A percentile compares a stretch with the other conserved stretches of the same genome.
These are phyloP conservation scores for Agelaius phoeniceus DNA, from an alignment of 2,113 vertebrate genomes.

Conservation along the genomic window DNA sequence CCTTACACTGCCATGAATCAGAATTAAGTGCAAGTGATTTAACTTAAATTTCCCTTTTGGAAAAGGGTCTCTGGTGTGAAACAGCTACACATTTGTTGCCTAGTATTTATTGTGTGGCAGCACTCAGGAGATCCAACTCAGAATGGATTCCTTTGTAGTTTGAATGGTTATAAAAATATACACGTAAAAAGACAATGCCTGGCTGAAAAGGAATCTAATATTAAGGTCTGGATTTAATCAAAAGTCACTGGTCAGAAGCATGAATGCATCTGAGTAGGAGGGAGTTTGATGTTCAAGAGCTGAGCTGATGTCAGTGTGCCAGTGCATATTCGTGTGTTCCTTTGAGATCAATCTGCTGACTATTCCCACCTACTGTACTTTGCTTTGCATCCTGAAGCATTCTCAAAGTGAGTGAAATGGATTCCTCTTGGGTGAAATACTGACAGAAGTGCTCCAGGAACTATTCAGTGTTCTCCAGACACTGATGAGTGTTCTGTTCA, in stretches of 20 bases:
- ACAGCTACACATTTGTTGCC: neutral
- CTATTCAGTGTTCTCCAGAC: neutral
- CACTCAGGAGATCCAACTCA: neutral
- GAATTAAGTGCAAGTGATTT: neutral
- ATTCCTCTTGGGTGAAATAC: neutral
- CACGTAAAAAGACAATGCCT: neutral
- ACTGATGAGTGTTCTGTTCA: fast-evolving
- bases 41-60: neutral
- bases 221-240: neutral
- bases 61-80: neutral
- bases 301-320: neutral
- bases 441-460: neutral
- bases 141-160: neutral
- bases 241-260: neutral
- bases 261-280: neutral
- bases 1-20: neutral
- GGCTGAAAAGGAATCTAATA: neutral
- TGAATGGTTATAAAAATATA: neutral
- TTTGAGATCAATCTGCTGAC: neutral
- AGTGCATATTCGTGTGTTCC: fast-evolving
- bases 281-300: neutral
- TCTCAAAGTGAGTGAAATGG: neutral
- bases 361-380: neutral
- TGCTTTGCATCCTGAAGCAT: neutral
- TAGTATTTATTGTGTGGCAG: neutral